These are phyloP conservation scores for Cheilosia variabilis DNA, from an alignment of 2,888 invertebrate genomes.

Conservation along the genomic window DNA sequence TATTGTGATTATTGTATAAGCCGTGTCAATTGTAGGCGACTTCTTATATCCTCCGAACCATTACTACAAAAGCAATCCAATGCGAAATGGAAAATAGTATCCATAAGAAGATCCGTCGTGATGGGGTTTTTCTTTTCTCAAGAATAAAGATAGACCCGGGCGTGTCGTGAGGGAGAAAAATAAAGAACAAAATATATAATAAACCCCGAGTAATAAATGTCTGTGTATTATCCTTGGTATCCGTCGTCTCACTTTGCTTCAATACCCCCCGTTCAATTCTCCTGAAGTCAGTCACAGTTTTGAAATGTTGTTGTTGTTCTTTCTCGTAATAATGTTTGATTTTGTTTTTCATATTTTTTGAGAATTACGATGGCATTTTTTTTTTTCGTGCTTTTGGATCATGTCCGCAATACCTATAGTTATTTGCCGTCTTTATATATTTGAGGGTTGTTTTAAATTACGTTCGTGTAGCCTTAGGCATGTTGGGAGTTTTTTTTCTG, in stretches of 20 bases:
- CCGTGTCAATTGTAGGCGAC: constrained; percentile 43
- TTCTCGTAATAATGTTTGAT: constrained; percentile 50
- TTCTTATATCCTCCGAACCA: constrained; percentile 11
- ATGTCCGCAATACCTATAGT: constrained; percentile 3
- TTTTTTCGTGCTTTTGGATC: neutral
- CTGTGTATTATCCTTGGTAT: constrained; percentile 54
- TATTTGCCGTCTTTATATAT: constrained; percentile 32
- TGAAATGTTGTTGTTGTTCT: constrained; percentile 4
- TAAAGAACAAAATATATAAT: constrained; percentile 12
- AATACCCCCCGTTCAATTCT: constrained; percentile 39
- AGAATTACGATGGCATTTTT: neutral
- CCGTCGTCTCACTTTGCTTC: constrained; percentile 46
- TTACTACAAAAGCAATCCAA: constrained; percentile 16
- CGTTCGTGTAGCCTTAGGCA: constrained; percentile 20
- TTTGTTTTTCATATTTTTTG: constrained; percentile 17
- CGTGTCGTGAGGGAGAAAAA: neutral
- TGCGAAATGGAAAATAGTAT: neutral
- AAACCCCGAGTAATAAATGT: constrained; percentile 51
- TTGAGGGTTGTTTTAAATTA: constrained; percentile 52
- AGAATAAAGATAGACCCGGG: constrained; percentile 7
- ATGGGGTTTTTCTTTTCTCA: too few relatives aligned
- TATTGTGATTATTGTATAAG: constrained; percentile 42
- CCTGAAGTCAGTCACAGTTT: constrained; percentile 33
- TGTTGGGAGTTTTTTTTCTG: too few relatives aligned
- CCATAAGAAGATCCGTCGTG: neutral